Conservation (phyloP, 2,888 invertebrate species). For the Dione vanillae region DNA sequence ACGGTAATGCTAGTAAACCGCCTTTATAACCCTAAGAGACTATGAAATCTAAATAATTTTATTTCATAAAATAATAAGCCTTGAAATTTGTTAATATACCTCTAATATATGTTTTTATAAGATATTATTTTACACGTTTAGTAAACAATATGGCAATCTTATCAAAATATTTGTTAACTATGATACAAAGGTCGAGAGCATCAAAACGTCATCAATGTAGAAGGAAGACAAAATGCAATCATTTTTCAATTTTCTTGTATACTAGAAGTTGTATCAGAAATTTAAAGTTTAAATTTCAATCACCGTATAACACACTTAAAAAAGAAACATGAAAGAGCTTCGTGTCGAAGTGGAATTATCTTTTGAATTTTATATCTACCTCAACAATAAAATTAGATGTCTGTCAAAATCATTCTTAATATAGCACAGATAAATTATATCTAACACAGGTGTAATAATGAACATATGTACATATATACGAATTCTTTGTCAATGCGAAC, state of each 20-base stretch:
- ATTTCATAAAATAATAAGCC: not conserved
- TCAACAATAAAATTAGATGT: conserved; percentile 28
- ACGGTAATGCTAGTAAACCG: conserved; percentile 24
- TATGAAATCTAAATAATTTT: not conserved
- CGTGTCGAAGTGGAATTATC: conserved; percentile 31
- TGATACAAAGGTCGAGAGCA: conserved; percentile 9
- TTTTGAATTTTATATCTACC: conserved; percentile 35
- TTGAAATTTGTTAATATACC: not conserved
- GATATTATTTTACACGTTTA: not conserved
- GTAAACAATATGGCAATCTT: not conserved
- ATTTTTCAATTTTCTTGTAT: conserved; percentile 40
- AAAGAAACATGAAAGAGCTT: conserved; percentile 38
- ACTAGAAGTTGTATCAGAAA: conserved; percentile 27
- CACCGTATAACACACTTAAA: conserved; percentile 35
- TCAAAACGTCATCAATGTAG: conserved; percentile 36
- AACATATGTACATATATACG: too few relatives aligned
- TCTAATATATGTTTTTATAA: not conserved
- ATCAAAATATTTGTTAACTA: not conserved
- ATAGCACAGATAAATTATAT: too few relatives aligned
- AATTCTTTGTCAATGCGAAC: too few relatives aligned
- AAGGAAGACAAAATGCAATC: conserved; percentile 39
- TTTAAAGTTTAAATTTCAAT: conserved; percentile 43
- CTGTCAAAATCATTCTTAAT: conserved; percentile 3
- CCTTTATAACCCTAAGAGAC: conserved; percentile 12
- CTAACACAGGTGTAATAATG: not conserved